Base-by-base conservation (phyloP, 2,888 invertebrate species). In the Tetropium fuscum region DNA sequence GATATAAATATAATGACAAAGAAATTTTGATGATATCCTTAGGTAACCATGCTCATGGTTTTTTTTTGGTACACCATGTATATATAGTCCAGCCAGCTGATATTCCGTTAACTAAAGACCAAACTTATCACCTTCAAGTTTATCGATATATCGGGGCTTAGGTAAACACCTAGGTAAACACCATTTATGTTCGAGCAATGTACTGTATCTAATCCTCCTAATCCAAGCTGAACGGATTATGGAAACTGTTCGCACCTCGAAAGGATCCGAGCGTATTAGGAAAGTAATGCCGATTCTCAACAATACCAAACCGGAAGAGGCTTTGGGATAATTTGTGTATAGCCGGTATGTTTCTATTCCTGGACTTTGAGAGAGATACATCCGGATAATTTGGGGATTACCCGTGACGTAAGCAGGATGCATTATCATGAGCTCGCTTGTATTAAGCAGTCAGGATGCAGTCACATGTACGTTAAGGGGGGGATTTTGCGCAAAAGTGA, bases 161-260 rank as follows among this genome's bases (percentile, higher is more conserved):
- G 77, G 80, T 80, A 80, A 51, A 51, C 49, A 62, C 58, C 58
- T 61, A 66, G 64, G 66, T 66, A 66, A 81, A 81, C 81, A 81
- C 60, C 76, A 74, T 78, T 81, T 81, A 78, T 81, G 70, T 69
- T 68, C 66, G 72, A 74, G 75, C 78, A 78, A 78, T 76, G 78
- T 74, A 70, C 75, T 74, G 78, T 76, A 64, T 66, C 68, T 80
- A 81, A 80, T 78, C 79, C 75, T 63, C 69, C 75, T 78, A 80
- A 80, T 79, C 74, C 74, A 76, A 73, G 70, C 74, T 68, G 72
- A 69, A 69, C 68, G 78, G 78, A 78, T 78, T 75, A 79, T 74
- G 68, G 73, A 59, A 70, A 71, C 70, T 27, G 44, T 79, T 79
- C 79, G 75, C 78, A 79, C 80, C 78, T 78, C 72, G 55, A 63